Evolutionary conservation across 1,140 invertebrate species (phyloP), one percentile per base, ranked within the genome.

Genomic region (Atta colombica): DNA sequence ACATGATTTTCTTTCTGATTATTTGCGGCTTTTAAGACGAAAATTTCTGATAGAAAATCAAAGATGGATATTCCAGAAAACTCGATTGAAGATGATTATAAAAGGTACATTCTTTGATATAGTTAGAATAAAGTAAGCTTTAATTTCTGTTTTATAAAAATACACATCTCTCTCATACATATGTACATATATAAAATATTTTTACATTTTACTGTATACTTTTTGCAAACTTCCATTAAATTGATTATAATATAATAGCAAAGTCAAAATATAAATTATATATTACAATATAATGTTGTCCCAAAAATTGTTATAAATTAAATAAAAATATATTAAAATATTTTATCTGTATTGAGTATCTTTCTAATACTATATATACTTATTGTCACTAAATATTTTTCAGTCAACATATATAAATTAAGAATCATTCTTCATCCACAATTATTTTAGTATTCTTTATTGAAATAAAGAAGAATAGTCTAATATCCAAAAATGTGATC

Each of bases 361-460:
- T 68, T 68, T 39, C n/a, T 68, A 68, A 68, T 68, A 68, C 35
- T 68, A 45, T 12, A 14, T 21, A 14, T 21, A 39, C 10, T 66
- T 39, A 39, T 39, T 39, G 1, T 39, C 31, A 66, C 18, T 45
- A 66, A 3, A n/a, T 68, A 35, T n/a, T 68, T 39, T 68, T 68
- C 65, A 68, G 35, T 68, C n/a, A 65, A 8, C 4, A 8, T 66
- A 68, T 39, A 68, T 39, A 68, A 68, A 45, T n/a, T 39, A 66
- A 12, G 35, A 6, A 31, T 65, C 28, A 35, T 31, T 3, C 1
- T 68, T 45, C 55, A 25, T 25, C 25, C 25, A 10, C 16, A 21
- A 60, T 25, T 4, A 39, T 66, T 35, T 39, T 45, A 68, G 2
- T 39, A 68, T 25, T 25, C 25, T 25, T 25, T 25, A 25, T 45